Base-by-base conservation (phyloP, 2,797 vertebrate genomes). In the Esox lucius region DNA sequence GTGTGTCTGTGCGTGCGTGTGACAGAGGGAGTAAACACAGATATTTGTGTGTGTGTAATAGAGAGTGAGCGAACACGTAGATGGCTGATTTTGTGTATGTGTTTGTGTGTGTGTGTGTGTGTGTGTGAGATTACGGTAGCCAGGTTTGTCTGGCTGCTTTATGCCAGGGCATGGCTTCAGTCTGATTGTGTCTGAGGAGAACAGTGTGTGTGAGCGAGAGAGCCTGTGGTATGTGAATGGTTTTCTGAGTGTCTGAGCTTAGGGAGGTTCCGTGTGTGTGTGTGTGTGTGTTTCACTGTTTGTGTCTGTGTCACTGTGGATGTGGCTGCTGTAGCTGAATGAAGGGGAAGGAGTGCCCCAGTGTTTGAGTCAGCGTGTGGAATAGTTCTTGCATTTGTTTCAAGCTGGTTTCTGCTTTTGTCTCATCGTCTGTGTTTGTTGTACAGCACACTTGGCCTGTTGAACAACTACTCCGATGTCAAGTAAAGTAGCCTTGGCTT, bases 161-260 rank as follows among this genome's bases (percentile, higher is more conserved):
- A 75, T 70, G 49, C 80, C 81, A 77, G 68, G 64, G 73, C 76
- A 69, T 85, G 79, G 80, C 68, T 83, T 80, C 73, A 76, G 70
- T 77, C 71, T 80, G 76, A 68, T 71, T 75, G 33, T 65, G 74
- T 72, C 73, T 61, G 74, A 22, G 67, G 39, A 67, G 68, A 59
- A 74, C 72, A 53, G 22, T 33, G 49, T 56, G 69, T 53, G 48
- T 75, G 80, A 78, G n/a, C n/a, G n/a, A n/a, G n/a, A n/a, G n/a
- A n/a, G 61, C 39, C 53, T 33, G 68, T 56, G 56, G 66, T 67
- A 62, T 77, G 74, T 68, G 70, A 74, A 78, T 70, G 66, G 31
- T 33, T n/a, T 33, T 42, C 28, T n/a, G 66, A 73, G 74, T 64
- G 66, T 75, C 49, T 51, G 71, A 69, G 70, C 71, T 75, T 71